phyloP scores from a whole-genome alignment of 1,140 invertebrate genomes.

The Triops longicaudatus region DNA sequence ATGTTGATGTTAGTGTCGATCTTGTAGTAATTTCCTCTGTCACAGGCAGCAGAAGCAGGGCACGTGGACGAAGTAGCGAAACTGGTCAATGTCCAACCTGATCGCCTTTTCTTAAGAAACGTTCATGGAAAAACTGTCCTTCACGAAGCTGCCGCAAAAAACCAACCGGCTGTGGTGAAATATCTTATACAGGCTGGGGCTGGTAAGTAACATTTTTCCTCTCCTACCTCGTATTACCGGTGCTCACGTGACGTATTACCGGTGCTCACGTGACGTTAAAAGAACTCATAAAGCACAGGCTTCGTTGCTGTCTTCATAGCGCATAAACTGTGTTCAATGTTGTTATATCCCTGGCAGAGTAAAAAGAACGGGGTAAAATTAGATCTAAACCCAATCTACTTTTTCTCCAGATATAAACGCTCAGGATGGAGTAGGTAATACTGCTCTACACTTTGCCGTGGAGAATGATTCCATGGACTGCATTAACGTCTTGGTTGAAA shows the following conservation, averaged over 20 bases:
- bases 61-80: conserved; percentile 67
- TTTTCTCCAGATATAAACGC: conserved; percentile 60
- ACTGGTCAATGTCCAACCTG: conserved; percentile 56
- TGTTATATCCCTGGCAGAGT: background rate
- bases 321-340: background rate
- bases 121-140: conserved; percentile 58
- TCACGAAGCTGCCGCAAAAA: conserved; percentile 67
- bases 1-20: conserved; percentile 20
- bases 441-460: conserved; percentile 70
- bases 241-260: background rate
- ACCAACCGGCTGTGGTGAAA: conserved; percentile 62
- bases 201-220: conserved; percentile 44
- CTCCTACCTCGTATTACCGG: background rate
- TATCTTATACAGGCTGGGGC: conserved; percentile 61
- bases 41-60: conserved; percentile 68
- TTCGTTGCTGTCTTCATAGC: background rate
- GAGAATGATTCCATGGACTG: conserved; percentile 58
- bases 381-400: conserved; percentile 29
- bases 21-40: conserved; percentile 28
- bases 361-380: conserved; percentile 18
- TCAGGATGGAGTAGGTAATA: conserved; percentile 64
- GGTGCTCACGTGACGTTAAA: background rate
- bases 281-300: background rate
- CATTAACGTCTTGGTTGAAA: conserved; percentile 59
- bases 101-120: conserved; percentile 58